These are phyloP conservation scores for Carterocephalus palaemon DNA, from an alignment of 2,888 invertebrate genomes.

Conservation along the genomic window DNA sequence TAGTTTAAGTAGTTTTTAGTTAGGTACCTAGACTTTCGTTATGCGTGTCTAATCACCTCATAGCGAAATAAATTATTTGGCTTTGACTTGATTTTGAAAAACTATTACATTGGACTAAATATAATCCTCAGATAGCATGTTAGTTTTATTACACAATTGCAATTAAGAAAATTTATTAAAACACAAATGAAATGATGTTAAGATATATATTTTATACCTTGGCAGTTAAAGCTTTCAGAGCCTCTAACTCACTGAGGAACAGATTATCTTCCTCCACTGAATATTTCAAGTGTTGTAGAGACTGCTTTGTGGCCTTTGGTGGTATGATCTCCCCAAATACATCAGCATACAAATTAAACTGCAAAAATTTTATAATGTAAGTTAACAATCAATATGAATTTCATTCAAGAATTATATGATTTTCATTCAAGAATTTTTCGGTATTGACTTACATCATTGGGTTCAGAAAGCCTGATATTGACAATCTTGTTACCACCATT, in stretches of 20 bases:
- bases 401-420: not conserved
- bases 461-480: conserved; percentile 81
- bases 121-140: no score
- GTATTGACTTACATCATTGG: conserved; percentile 79
- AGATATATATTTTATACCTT: no score
- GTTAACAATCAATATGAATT: not conserved
- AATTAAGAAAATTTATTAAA: no score
- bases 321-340: conserved; percentile 57
- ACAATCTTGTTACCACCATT: conserved; percentile 80
- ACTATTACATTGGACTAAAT: no score
- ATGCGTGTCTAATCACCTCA: no score
- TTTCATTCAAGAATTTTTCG: no score
- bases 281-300: conserved; percentile 53
- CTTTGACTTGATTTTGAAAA: no score
- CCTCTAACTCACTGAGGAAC: conserved; percentile 81
- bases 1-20: no score
- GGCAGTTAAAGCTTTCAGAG: conserved; percentile 77
- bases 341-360: conserved; percentile 60
- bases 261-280: conserved; percentile 79
- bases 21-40: no score
- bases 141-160: no score
- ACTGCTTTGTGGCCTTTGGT: conserved; percentile 48
- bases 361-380: conserved; percentile 2
- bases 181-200: no score
- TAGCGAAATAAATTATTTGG: no score